phyloP scores from a whole-genome alignment of 2,797 vertebrate species.

The Sebastes oblongus region DNA sequence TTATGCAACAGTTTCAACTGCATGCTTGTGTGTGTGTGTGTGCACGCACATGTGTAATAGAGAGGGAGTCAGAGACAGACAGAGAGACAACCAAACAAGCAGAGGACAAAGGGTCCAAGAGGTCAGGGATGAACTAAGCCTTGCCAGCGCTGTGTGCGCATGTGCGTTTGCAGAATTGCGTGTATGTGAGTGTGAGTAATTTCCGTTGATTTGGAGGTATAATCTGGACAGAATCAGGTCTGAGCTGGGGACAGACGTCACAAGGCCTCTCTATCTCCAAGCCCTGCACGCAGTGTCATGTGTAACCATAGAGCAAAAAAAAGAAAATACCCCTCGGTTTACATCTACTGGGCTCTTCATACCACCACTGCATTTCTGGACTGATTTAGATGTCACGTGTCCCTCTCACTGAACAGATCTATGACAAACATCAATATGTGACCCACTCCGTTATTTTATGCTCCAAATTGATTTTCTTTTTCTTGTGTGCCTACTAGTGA shows the following conservation, averaged over 20 bases:
- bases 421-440: not conserved
- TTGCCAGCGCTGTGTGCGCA: not conserved
- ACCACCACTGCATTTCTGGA: not conserved
- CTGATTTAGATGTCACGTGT: not conserved
- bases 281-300: slow-evolving; percentile 2
- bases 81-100: slow-evolving; percentile 25
- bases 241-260: slow-evolving; percentile 62
- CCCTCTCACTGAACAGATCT: not conserved
- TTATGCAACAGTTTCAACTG: slow-evolving; percentile 45
- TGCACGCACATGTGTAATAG: not conserved
- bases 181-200: slow-evolving; percentile 31
- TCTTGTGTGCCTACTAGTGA: not conserved
- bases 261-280: slow-evolving; percentile 8
- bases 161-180: slow-evolving; percentile 24
- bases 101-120: slow-evolving; percentile 50
- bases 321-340: not conserved
- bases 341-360: not conserved
- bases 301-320: slow-evolving; percentile 18
- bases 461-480: not conserved
- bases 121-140: slow-evolving; percentile 59
- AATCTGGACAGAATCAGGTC: slow-evolving; percentile 63
- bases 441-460: not conserved
- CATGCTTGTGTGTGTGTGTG: slow-evolving; percentile 1
- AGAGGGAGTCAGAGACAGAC: slow-evolving; percentile 19
- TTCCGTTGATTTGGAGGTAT: slow-evolving; percentile 48